Evolutionary conservation across 2,113 vertebrate genomes (phyloP).

Genomic region (Peromyscus californicus): DNA sequence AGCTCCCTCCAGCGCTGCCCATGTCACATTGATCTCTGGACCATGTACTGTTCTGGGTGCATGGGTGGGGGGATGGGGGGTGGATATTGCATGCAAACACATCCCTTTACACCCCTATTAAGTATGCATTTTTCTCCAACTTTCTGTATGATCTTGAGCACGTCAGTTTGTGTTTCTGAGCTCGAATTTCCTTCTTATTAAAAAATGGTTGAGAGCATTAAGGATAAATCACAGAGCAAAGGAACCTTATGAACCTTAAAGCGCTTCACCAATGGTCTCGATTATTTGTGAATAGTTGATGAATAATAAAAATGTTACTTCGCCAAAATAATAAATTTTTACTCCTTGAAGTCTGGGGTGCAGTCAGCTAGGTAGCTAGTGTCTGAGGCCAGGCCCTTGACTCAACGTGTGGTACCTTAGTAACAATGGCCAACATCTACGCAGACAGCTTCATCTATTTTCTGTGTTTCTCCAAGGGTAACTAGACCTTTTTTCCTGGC

Average conservation of each 20-base stretch:
- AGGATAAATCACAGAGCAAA: constrained; percentile 47
- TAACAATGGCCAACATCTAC: neutral
- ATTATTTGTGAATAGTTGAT: neutral
- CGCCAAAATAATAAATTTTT: neutral
- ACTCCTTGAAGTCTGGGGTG: neutral
- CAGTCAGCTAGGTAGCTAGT: neutral
- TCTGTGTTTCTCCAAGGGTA: neutral
- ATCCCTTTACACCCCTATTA: neutral
- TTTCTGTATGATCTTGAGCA: neutral
- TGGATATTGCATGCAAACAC: neutral
- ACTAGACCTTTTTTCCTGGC: neutral
- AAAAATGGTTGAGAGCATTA: neutral
- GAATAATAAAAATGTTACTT: neutral
- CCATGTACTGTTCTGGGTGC: neutral
- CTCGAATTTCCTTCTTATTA: constrained; percentile 33
- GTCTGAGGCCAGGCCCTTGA: neutral
- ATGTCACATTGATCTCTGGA: neutral
- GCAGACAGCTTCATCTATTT: neutral
- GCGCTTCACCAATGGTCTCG: neutral
- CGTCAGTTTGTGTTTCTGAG: constrained; percentile 30
- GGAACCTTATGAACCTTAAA: neutral
- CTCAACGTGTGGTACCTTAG: neutral
- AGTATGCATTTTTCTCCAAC: neutral
- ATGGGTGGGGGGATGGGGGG: too few species aligned
- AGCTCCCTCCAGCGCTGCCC: neutral